Conservation (phyloP, 2,113 vertebrate genomes). For the Hypocryptadius cinnamomeus region DNA sequence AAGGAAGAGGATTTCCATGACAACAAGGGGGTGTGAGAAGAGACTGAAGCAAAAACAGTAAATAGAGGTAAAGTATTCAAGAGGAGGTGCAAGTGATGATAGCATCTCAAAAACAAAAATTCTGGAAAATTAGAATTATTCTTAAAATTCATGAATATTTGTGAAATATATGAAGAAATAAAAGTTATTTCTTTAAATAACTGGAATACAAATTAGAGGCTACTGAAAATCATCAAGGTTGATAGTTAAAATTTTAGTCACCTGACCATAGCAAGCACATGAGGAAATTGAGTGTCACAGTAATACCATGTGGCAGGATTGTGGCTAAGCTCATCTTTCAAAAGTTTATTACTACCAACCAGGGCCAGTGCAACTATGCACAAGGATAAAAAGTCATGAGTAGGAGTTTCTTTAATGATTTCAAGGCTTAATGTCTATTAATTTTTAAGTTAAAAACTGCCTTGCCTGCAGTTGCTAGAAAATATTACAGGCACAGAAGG, state of each 20-base stretch:
- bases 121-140: not conserved
- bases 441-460: not conserved
- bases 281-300: not conserved
- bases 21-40: not conserved
- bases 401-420: not conserved
- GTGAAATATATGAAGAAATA: not conserved
- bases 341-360: not conserved
- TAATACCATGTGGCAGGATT: not conserved
- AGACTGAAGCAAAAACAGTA: not conserved
- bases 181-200: not conserved
- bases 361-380: not conserved
- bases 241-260: not conserved
- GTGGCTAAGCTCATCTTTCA: not conserved
- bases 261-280: not conserved
- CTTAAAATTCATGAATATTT: not conserved
- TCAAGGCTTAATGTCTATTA: not conserved
- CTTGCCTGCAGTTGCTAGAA: not conserved
- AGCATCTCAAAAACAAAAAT: not conserved
- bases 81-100: not conserved
- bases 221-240: not conserved
- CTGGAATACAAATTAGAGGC: not conserved
- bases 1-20: not conserved
- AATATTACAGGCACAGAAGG: not conserved
- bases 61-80: not conserved
- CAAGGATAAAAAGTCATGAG: not conserved